Base-by-base conservation (phyloP, 2,888 invertebrate species). In the Megaustenia siamemsis region DNA sequence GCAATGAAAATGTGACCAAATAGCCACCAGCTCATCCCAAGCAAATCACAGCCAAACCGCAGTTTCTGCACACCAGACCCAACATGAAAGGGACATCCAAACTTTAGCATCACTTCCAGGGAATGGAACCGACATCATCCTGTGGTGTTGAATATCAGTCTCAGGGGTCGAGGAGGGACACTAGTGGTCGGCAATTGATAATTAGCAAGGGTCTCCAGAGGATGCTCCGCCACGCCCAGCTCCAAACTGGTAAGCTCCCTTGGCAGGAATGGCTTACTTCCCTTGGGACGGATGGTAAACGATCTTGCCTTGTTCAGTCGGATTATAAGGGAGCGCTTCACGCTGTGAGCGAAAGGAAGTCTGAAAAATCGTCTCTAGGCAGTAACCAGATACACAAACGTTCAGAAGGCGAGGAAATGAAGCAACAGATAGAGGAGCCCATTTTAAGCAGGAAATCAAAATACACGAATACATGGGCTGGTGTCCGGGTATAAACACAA, bases 211-310 rank as follows among this genome's bases (percentile, higher is more conserved):
- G 56, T 73, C 69, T 82, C 82, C 21, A 60, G 82, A 56, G 82
- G 43, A 28, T 53, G 73, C 32, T 82, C n/a, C 53, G 56, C 40
- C 69, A 35, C 82, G 73, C 60, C 73, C 60, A 56, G 28, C 35
- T 43, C 15, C 35, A 68, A 69, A 69, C 53, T 28, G 38, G 71
- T 49, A 73, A 60, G 71, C 66, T 76, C 76, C 68, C 75, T 63
- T 82, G 82, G 49, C 82, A 49, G 76, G 82, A 45, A 75, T 82
- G 82, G 49, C 32, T 82, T 82, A 76, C 76, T 24, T 82, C 82
- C 71, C 82, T 21, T 32, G 82, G 73, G 82, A 76, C 1, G 79
- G 15, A n/a, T 49, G 53, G 63, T 78, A 60, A 78, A 40, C 66
- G 78, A 63, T 63, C 40, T 38, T 40, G 6, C 63, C 63, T 66